Conservation (phyloP, 2,888 invertebrate species). For the Lutraria lutraria region DNA sequence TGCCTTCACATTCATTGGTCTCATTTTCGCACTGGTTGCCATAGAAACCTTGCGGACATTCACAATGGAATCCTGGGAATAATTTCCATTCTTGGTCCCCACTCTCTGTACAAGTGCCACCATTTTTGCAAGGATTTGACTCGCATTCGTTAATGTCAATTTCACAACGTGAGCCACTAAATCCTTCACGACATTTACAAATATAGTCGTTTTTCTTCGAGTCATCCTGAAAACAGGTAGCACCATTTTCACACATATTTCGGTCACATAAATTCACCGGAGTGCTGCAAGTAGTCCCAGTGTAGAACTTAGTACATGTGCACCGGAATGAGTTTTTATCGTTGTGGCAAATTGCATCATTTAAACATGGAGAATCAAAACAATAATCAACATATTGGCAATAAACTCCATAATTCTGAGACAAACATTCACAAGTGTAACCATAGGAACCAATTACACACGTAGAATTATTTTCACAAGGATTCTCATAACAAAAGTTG, state of each 20-base stretch:
- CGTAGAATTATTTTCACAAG: constrained; percentile 79
- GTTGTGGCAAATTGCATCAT: constrained; percentile 75
- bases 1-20: constrained; percentile 72
- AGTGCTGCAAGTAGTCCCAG: constrained; percentile 78
- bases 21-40: constrained; percentile 74
- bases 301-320: constrained; percentile 75
- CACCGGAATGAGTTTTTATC: constrained; percentile 72
- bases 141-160: constrained; percentile 96
- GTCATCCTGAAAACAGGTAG: constrained; percentile 74
- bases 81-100: constrained; percentile 67
- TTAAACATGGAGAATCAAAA: constrained; percentile 72
- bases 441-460: constrained; percentile 73
- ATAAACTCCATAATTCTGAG: constrained; percentile 78
- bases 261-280: constrained; percentile 86
- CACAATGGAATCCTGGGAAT: constrained; percentile 75
- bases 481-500: constrained; percentile 76
- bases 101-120: constrained; percentile 95
- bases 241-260: constrained; percentile 86
- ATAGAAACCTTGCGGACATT: constrained; percentile 72
- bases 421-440: constrained; percentile 76
- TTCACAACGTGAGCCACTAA: constrained; percentile 77
- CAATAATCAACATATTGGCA: constrained; percentile 81
- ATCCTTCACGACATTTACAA: constrained; percentile 78
- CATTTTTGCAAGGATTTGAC: constrained; percentile 97
- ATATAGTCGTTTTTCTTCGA: constrained; percentile 55